phyloP scores from a whole-genome alignment of 2,888 invertebrate genomes.

The Catocala sponsa region DNA sequence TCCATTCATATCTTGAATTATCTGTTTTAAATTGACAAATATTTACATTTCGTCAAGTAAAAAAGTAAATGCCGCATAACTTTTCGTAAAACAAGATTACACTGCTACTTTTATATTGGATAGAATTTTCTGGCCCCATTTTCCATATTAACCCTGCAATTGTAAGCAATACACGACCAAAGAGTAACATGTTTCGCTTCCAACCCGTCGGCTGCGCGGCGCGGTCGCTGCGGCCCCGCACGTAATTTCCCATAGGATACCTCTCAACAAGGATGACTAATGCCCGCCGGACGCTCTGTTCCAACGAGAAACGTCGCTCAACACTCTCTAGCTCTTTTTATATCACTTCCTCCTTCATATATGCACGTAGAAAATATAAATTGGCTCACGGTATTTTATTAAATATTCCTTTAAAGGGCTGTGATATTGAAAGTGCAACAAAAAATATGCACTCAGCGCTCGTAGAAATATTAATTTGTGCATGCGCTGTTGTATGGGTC shows the following conservation, averaged over 20 bases:
- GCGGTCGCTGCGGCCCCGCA: constrained; percentile 52
- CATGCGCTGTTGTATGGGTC: too few relatives aligned
- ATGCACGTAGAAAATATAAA: not conserved
- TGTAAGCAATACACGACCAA: constrained; percentile 30
- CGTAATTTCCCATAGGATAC: constrained; percentile 84
- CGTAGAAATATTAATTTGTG: not conserved
- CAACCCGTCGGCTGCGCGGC: constrained; percentile 48
- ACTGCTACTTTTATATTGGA: not conserved
- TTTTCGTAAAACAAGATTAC: too few relatives aligned
- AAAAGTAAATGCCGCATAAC: too few relatives aligned
- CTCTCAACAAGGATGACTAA: constrained; percentile 83
- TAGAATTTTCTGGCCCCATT: constrained; percentile 9
- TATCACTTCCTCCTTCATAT: constrained; percentile 12
- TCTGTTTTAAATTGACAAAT: too few relatives aligned
- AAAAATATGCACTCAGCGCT: not conserved
- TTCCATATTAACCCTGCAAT: constrained; percentile 18
- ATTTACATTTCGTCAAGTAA: too few relatives aligned
- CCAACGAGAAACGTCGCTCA: constrained; percentile 48
- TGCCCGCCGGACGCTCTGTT: constrained; percentile 72
- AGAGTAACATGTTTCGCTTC: constrained; percentile 39
- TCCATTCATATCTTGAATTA: too few relatives aligned
- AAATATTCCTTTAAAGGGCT: not conserved
- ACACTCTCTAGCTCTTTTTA: constrained; percentile 40
- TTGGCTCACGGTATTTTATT: constrained; percentile 1
- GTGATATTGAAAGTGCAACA: not conserved